Evolutionary conservation across 2,888 invertebrate species (phyloP).

Genomic region (Idaea aversata): DNA sequence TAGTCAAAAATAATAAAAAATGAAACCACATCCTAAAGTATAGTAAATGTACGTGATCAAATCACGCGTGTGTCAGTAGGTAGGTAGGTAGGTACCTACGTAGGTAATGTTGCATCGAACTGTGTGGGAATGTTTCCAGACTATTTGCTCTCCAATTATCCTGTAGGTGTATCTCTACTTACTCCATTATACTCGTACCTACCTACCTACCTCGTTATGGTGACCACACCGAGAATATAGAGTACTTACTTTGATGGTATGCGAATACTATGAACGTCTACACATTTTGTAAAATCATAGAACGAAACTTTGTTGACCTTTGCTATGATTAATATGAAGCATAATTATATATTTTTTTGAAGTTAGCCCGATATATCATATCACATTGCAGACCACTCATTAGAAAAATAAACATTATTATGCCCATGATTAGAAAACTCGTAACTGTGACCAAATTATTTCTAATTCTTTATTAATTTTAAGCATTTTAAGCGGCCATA

Average conservation of each 20-base stretch:
- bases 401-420: too few relatives aligned
- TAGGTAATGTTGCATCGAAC: conserved; percentile 40
- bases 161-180: neutral
- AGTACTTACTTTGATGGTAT: neutral
- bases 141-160: neutral
- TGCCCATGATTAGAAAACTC: too few relatives aligned
- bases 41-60: conserved; percentile 39
- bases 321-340: too few relatives aligned
- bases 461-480: too few relatives aligned
- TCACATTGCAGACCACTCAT: too few relatives aligned
- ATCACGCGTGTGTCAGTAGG: conserved; percentile 60
- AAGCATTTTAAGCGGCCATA: too few relatives aligned
- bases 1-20: neutral
- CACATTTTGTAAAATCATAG: too few relatives aligned
- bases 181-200: neutral
- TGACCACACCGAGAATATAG: neutral
- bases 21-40: conserved; percentile 33
- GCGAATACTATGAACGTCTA: neutral
- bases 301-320: too few relatives aligned
- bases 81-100: conserved; percentile 51
- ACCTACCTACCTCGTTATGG: neutral
- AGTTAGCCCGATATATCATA: too few relatives aligned
- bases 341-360: too few relatives aligned
- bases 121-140: neutral
- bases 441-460: too few relatives aligned